Percentiles rank a stretch among this genome's conserved stretches.
Conservation (phyloP, 2,797 vertebrate species). For the Tenualosa ilisha region DNA sequence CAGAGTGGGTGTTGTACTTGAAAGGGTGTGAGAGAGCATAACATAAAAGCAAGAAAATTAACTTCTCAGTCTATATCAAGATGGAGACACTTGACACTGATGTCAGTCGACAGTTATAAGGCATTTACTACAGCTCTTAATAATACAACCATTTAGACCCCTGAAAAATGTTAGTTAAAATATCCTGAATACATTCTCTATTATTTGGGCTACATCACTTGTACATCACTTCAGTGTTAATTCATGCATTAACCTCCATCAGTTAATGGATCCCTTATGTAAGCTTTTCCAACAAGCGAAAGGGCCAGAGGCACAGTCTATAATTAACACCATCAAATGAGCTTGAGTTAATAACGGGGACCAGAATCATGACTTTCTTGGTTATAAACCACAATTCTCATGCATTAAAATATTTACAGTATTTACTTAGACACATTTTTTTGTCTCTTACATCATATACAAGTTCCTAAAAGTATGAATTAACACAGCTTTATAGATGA, state of each 20-base stretch:
- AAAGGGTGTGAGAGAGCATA: not conserved
- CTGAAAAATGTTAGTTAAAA: not conserved
- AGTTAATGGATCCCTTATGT: not conserved
- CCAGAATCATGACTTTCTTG: not conserved
- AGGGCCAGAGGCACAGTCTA: not conserved
- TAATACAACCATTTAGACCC: not conserved
- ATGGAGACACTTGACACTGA: not conserved
- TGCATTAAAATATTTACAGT: not conserved
- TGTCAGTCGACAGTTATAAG: not conserved
- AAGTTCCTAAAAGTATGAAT: no score
- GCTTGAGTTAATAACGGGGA: not conserved
- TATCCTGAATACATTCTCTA: not conserved
- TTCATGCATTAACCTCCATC: not conserved
- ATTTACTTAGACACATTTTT: not conserved
- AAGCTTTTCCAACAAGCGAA: not conserved
- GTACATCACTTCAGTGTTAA: not conserved
- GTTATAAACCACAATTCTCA: not conserved
- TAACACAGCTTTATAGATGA: no score
- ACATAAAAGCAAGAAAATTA: not conserved
- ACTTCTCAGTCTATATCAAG: not conserved
- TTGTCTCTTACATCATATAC: not conserved
- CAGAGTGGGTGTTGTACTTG: not conserved
- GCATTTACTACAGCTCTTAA: not conserved
- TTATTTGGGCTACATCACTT: not conserved
- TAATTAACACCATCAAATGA: not conserved